Evolutionary conservation across 2,888 invertebrate genomes (phyloP).

Genomic region (Seira musarum): DNA sequence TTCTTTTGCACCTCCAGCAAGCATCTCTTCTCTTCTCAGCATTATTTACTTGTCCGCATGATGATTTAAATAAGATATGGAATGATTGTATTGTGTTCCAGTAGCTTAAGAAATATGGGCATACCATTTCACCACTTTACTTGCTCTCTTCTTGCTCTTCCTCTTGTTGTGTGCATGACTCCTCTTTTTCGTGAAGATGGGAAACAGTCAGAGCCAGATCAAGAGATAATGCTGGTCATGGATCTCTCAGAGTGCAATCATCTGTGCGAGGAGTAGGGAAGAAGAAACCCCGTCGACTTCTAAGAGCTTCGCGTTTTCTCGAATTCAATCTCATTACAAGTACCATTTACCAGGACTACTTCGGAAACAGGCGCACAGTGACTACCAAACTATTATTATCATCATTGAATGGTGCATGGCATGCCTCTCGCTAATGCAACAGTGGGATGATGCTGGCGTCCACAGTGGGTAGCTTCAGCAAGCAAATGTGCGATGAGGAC

Average conservation of each 20-base stretch:
- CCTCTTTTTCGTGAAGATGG: conserved; percentile 11
- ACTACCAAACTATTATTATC: conserved; percentile 22
- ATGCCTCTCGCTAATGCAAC: conserved; percentile 26
- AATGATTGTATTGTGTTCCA: too few species aligned
- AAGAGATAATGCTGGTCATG: conserved; percentile 65
- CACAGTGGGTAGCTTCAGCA: conserved; percentile 48
- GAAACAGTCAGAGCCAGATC: conserved; percentile 45
- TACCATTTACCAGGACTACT: conserved; percentile 23
- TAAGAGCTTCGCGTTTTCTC: conserved; percentile 57
- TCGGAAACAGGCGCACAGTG: conserved; percentile 4
- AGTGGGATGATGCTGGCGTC: conserved; percentile 28
- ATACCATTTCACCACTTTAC: background rate
- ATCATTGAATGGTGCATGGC: background rate
- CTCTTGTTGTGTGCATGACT: conserved; percentile 7
- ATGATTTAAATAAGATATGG: background rate
- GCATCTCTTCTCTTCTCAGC: background rate
- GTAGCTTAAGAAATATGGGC: background rate
- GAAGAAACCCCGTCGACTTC: conserved; percentile 52
- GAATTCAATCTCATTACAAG: conserved; percentile 39
- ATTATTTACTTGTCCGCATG: background rate
- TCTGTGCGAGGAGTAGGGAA: conserved; percentile 43
- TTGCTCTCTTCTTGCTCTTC: conserved; percentile 8
- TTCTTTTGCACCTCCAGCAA: background rate
- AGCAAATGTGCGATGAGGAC: conserved; percentile 1
- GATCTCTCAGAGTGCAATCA: conserved; percentile 65